A percentile compares a stretch with the other conserved stretches of the same genome.
Conservation (phyloP, 2,797 vertebrate genomes). For the Scomberomorus guttatus region DNA sequence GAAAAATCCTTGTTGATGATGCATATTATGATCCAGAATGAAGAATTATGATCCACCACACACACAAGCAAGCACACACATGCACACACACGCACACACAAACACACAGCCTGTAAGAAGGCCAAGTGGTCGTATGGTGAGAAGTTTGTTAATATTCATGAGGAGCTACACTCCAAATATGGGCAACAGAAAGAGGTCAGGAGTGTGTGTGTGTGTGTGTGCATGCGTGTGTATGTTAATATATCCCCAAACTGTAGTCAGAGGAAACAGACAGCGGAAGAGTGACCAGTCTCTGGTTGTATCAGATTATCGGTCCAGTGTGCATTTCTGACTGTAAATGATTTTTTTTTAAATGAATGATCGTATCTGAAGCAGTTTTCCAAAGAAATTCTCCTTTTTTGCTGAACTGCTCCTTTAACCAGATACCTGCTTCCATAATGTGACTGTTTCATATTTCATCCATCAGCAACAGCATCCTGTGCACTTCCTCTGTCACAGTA, state of each 20-base stretch:
- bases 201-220: conserved; percentile 12
- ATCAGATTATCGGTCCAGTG: too few species aligned
- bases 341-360: too few species aligned
- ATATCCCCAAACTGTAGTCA: too few species aligned
- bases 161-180: conserved; percentile 17
- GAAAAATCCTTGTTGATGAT: not conserved
- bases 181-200: conserved; percentile 42
- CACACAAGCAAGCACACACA: conserved; percentile 9
- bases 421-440: too few species aligned
- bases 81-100: conserved; percentile 1
- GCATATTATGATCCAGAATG: not conserved
- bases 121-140: conserved; percentile 29
- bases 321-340: too few species aligned
- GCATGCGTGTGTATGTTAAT: conserved; percentile 10
- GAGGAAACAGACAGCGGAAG: not conserved
- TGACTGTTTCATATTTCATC: too few species aligned
- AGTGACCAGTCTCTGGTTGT: conserved; percentile 14
- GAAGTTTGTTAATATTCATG: conserved; percentile 45
- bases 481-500: too few species aligned
- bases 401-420: too few species aligned
- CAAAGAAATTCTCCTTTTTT: too few species aligned
- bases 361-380: too few species aligned
- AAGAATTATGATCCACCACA: not conserved
- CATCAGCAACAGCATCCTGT: too few species aligned
- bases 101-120: conserved; percentile 17